These are phyloP conservation scores for Megaceryle torquata DNA, from an alignment of 2,113 vertebrate species.

Conservation along the genomic window DNA sequence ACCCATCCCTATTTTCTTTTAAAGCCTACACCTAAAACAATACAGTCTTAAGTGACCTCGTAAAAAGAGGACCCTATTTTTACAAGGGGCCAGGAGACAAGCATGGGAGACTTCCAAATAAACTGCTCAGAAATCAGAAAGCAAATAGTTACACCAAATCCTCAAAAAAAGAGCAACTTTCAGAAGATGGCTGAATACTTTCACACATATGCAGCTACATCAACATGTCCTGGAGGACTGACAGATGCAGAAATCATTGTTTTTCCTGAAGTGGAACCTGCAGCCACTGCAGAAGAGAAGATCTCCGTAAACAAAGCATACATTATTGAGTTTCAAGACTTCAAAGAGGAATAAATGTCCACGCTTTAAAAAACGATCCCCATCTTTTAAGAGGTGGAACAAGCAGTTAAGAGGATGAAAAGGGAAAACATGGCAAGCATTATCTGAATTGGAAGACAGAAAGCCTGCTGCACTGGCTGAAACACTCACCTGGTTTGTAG, in stretches of 20 bases:
- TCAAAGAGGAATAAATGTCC: neutral
- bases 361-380: slow-evolving; percentile 8
- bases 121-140: neutral
- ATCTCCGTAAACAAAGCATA: neutral
- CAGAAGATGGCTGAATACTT: neutral
- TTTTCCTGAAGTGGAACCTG: neutral
- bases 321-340: neutral
- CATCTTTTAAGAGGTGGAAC: slow-evolving; percentile 18
- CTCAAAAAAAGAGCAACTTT: neutral
- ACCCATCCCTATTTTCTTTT: neutral
- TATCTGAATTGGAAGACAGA: neutral
- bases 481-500: neutral
- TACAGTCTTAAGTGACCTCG: neutral
- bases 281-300: neutral
- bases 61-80: neutral
- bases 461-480: neutral
- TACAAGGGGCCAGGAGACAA: neutral
- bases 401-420: neutral
- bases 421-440: neutral
- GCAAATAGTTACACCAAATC: neutral
- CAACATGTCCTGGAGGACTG: neutral
- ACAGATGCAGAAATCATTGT: neutral
- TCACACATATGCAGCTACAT: neutral
- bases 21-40: neutral
- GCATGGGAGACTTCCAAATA: neutral